Conservation (phyloP, 2,888 invertebrate genomes). For the Drosophila silvestris region DNA sequence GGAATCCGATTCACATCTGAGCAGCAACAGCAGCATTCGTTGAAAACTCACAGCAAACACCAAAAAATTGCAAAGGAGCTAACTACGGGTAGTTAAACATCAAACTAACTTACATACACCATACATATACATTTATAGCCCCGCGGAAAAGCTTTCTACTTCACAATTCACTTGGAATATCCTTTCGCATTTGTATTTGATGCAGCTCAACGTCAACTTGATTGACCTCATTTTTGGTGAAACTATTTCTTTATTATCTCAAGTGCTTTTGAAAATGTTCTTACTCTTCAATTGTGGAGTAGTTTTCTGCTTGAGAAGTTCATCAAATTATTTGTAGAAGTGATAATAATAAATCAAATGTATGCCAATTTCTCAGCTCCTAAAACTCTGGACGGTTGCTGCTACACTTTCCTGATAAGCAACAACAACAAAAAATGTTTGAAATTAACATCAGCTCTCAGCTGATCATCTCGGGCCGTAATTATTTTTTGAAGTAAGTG, state of each 20-base stretch:
- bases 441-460: constrained; percentile 69
- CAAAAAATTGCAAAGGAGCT: constrained; percentile 36
- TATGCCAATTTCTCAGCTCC: constrained; percentile 6
- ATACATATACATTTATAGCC: constrained; percentile 16
- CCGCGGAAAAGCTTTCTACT: constrained; percentile 8
- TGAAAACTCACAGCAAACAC: constrained; percentile 16
- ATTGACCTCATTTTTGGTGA: neutral
- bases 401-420: constrained; percentile 58
- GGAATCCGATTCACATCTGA: constrained; percentile 11
- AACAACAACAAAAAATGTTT: constrained; percentile 55
- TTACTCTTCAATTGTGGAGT: neutral
- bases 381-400: constrained; percentile 17
- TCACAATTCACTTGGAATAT: constrained; percentile 10
- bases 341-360: constrained; percentile 3
- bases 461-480: constrained; percentile 65
- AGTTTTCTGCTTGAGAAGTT: neutral
- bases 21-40: constrained; percentile 6
- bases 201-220: constrained; percentile 1
- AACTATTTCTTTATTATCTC: constrained; percentile 1
- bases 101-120: constrained; percentile 31
- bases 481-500: constrained; percentile 65
- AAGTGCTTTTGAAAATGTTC: neutral
- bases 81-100: constrained; percentile 51
- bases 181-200: constrained; percentile 2
- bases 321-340: neutral